A percentile compares a stretch with the other conserved stretches of the same genome.
Evolutionary conservation across 2,888 invertebrate genomes (phyloP).

Genomic region (Mythimna ferrago): DNA sequence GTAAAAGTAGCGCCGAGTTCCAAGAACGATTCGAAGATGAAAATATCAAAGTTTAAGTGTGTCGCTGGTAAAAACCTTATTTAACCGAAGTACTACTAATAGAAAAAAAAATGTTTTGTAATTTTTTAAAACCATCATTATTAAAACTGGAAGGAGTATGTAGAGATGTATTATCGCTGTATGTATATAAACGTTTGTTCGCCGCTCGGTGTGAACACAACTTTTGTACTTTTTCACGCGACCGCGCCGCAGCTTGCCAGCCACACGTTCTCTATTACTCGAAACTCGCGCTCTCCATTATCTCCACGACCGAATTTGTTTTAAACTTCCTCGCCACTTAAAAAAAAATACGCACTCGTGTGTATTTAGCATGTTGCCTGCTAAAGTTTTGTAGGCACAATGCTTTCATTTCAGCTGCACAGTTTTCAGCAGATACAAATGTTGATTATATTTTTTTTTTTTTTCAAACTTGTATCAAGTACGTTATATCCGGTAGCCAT

Average conservation of each 20-base stretch:
- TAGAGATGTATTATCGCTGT: slow-evolving; percentile 55
- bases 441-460: slow-evolving; percentile 9
- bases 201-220: slow-evolving; percentile 78
- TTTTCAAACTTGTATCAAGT: slow-evolving; percentile 56
- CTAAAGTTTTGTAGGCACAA: slow-evolving; percentile 72
- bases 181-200: slow-evolving; percentile 68
- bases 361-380: slow-evolving; percentile 71
- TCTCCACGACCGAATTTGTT: slow-evolving; percentile 86
- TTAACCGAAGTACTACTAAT: slow-evolving; percentile 28
- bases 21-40: slow-evolving; percentile 62
- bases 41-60: slow-evolving; percentile 63
- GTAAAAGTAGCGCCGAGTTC: slow-evolving; percentile 77
- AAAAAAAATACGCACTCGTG: slow-evolving; percentile 74
- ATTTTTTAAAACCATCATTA: slow-evolving; percentile 10
- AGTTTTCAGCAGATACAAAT: slow-evolving; percentile 60
- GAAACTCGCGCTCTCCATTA: slow-evolving; percentile 88
- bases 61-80: slow-evolving; percentile 42
- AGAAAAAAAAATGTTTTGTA: background rate
- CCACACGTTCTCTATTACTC: slow-evolving; percentile 87
- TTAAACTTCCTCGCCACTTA: slow-evolving; percentile 82
- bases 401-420: slow-evolving; percentile 70
- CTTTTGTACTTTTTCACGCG: slow-evolving; percentile 88
- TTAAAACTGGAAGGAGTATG: slow-evolving; percentile 17
- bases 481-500: slow-evolving; percentile 70
- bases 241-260: slow-evolving; percentile 82